Conservation (phyloP, 2,113 vertebrate species). For the Morone saxatilis region DNA sequence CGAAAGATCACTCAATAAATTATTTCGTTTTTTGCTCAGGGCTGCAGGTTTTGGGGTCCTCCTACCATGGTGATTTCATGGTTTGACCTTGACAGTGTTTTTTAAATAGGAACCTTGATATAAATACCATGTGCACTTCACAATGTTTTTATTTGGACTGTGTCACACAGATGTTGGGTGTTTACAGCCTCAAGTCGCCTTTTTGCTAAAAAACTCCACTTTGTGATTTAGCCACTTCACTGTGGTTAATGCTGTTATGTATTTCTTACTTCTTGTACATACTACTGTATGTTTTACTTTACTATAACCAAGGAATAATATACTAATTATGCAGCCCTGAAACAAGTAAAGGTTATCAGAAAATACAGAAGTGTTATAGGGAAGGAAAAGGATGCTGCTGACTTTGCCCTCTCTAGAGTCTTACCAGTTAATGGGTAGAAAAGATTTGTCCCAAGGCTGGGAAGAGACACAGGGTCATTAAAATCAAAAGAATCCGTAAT, state of each 20-base stretch:
- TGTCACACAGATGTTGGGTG: background rate
- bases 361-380: background rate
- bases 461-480: background rate
- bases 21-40: background rate
- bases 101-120: background rate
- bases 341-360: constrained; percentile 2
- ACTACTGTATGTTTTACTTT: background rate
- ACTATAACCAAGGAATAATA: background rate
- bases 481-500: background rate
- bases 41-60: background rate
- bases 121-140: background rate
- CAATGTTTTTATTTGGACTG: background rate
- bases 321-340: background rate
- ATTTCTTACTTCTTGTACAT: background rate
- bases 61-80: background rate
- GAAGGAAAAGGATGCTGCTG: background rate
- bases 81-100: background rate
- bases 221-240: background rate
- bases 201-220: background rate
- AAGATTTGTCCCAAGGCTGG: no score
- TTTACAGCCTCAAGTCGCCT: background rate
- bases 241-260: background rate
- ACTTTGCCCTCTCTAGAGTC: background rate
- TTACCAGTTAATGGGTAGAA: background rate
- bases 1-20: constrained; percentile 1